phyloP scores from a whole-genome alignment of 2,888 invertebrate species.

The Hipparchia semele region DNA sequence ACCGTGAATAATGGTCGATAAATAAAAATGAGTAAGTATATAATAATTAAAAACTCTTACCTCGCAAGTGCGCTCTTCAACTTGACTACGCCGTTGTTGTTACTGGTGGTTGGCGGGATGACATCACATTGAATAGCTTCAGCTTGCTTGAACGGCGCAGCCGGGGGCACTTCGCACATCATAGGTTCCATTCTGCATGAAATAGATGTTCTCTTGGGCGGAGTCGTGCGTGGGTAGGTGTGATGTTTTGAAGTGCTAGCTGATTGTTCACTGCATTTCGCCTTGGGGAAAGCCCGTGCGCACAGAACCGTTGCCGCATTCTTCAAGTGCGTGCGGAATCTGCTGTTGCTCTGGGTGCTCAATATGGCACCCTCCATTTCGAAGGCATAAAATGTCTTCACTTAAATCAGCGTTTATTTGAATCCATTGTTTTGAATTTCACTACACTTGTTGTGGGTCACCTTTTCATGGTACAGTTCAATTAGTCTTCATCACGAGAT shows the following conservation, averaged over 20 bases:
- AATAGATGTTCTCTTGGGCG: slow-evolving; percentile 66
- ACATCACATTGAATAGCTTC: slow-evolving; percentile 53
- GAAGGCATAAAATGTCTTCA: slow-evolving; percentile 38
- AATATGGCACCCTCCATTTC: slow-evolving; percentile 81
- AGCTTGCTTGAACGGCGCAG: slow-evolving; percentile 52
- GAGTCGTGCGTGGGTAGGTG: slow-evolving; percentile 71
- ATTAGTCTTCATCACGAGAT: slow-evolving; percentile 2
- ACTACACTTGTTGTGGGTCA: slow-evolving; percentile 39
- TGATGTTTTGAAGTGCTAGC: slow-evolving; percentile 65
- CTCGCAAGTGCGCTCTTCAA: slow-evolving; percentile 70
- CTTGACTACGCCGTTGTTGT: slow-evolving; percentile 59
- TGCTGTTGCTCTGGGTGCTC: slow-evolving; percentile 75
- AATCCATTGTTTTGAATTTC: slow-evolving; percentile 58
- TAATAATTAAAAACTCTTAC: slow-evolving; percentile 49
- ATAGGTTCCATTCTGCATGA: slow-evolving; percentile 70
- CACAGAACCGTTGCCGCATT: slow-evolving; percentile 77
- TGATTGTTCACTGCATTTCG: slow-evolving; percentile 67
- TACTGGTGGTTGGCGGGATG: slow-evolving; percentile 49
- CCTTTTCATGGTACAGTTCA: slow-evolving; percentile 16
- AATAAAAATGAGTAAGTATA: too few species aligned
- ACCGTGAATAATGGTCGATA: too few species aligned
- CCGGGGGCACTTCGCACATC: slow-evolving; percentile 53
- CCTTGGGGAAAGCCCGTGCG: slow-evolving; percentile 75
- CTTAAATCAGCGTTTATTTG: slow-evolving; percentile 62
- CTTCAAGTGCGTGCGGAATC: slow-evolving; percentile 74